Base-by-base conservation (phyloP, 2,888 invertebrate genomes). In the Stenodema calcarata region DNA sequence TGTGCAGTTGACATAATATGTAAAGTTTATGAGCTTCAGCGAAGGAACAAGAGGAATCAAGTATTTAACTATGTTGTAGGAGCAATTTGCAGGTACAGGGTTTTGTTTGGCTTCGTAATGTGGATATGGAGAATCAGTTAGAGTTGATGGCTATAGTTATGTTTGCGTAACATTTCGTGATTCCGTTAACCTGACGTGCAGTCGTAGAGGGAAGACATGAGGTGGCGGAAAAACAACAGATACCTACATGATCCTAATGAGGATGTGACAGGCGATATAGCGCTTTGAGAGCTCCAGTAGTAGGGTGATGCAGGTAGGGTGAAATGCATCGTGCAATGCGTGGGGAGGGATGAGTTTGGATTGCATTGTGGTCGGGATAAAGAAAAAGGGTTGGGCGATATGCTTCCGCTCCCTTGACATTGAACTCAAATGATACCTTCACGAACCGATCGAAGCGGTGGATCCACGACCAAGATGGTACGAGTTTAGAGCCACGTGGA, bases 381-480 rank as follows among this genome's bases (percentile, higher is more conserved):
- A 23, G 62, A 62, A 23, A 62, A 62, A 62, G 62, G 62, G 62
- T 62, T 27, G 62, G 62, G 47, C 16, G 62, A 62, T 23, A 23
- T 54, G 23, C n/a, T n/a, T 54, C 54, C 54, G 18, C 54, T 62
- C 62, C 62, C 78, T 78, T 78, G 78, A 78, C 78, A 78, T 78
- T 78, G 78, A 78, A 78, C 44, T 27, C 78, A 42, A 78, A 44
- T 78, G 78, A 78, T 78, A 23, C 44, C 35, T 18, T 14, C 41
- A 44, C n/a, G 44, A 78, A 23, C 44, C 44, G 27, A 75, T 75
- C 75, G 78, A 42, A 78, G 41, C 12, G 4, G 12, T 27, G 41
- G 78, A 44, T 78, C 78, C 78, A 44, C 44, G 78, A 27, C 78
- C 78, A n/a, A 1, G 18, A n/a, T 78, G 78, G 78, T 78, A 78